phyloP scores from a whole-genome alignment of 2,888 invertebrate species.

The Drosophila leonis region DNA sequence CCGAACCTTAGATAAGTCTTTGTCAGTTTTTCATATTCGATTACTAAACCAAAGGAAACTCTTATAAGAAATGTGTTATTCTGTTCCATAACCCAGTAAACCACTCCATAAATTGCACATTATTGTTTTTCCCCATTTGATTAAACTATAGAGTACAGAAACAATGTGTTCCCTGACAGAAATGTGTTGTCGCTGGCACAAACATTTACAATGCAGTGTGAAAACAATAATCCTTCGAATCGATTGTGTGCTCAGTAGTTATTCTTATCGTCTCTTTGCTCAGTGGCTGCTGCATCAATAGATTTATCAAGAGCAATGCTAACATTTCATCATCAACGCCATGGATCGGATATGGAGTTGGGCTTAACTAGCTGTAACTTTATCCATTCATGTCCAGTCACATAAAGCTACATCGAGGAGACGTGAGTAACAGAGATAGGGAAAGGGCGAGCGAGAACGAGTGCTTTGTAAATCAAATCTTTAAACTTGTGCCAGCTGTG shows the following conservation, averaged over 20 bases:
- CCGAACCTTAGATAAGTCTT: neutral
- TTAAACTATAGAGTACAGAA: neutral
- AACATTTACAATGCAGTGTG: neutral
- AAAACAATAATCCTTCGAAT: conserved; percentile 12
- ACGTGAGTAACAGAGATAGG: neutral
- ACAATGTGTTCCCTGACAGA: too few species aligned
- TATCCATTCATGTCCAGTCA: conserved; percentile 44
- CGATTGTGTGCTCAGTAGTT: conserved; percentile 15
- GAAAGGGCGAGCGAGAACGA: conserved; percentile 3
- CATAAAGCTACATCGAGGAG: conserved; percentile 11
- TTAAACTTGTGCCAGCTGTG: conserved; percentile 67
- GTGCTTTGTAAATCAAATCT: conserved; percentile 74
- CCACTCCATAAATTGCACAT: neutral
- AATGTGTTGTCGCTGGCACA: neutral
- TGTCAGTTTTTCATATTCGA: neutral
- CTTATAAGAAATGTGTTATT: too few species aligned
- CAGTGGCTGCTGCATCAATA: conserved; percentile 34
- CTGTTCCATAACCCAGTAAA: neutral
- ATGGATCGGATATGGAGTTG: conserved; percentile 38
- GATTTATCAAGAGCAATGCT: conserved; percentile 60
- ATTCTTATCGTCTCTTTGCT: conserved; percentile 32
- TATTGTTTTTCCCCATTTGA: neutral
- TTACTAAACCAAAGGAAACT: too few species aligned
- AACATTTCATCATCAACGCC: conserved; percentile 67
- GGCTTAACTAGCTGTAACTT: conserved; percentile 29